Evolutionary conservation across 2,797 vertebrate species (phyloP).

Genomic region (Pangasius mekongensis): DNA sequence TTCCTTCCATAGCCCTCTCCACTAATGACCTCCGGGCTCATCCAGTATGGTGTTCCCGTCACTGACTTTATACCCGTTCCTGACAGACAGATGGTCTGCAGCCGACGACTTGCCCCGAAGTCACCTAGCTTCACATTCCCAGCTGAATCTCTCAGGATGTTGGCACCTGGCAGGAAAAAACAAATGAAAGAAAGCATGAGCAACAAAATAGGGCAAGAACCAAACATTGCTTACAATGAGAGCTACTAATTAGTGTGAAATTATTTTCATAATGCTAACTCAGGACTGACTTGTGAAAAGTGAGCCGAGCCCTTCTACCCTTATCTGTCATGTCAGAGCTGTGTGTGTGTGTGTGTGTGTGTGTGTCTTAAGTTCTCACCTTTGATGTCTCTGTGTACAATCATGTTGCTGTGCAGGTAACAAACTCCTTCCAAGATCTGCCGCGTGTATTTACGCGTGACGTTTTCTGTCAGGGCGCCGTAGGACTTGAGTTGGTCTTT

Average conservation of each 20-base stretch:
- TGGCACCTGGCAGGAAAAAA: constrained; percentile 81
- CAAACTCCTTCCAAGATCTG: constrained; percentile 98
- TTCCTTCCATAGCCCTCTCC: constrained; percentile 98
- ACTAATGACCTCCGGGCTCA: constrained; percentile 99
- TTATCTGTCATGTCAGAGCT: neutral
- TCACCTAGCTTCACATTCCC: constrained; percentile 97
- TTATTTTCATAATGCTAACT: neutral
- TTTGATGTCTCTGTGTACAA: constrained; percentile 99
- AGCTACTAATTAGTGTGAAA: too few species aligned
- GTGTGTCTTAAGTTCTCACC: constrained; percentile 71
- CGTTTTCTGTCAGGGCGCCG: constrained; percentile 95
- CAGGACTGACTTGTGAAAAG: neutral
- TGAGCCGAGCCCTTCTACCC: neutral
- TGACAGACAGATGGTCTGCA: constrained; percentile 97
- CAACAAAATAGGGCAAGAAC: neutral
- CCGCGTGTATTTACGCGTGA: constrained; percentile 94
- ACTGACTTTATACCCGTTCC: constrained; percentile 97
- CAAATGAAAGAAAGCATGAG: neutral
- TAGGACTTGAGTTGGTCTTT: constrained; percentile 98
- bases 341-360: neutral
- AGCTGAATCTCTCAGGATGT: constrained; percentile 93
- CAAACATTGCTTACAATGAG: neutral
- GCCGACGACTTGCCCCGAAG: constrained; percentile 94
- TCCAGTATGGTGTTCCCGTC: constrained; percentile 98
- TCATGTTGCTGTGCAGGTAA: constrained; percentile 99